Conservation (phyloP, 2,797 vertebrate species). For the Mormyrus hasselquistii region DNA sequence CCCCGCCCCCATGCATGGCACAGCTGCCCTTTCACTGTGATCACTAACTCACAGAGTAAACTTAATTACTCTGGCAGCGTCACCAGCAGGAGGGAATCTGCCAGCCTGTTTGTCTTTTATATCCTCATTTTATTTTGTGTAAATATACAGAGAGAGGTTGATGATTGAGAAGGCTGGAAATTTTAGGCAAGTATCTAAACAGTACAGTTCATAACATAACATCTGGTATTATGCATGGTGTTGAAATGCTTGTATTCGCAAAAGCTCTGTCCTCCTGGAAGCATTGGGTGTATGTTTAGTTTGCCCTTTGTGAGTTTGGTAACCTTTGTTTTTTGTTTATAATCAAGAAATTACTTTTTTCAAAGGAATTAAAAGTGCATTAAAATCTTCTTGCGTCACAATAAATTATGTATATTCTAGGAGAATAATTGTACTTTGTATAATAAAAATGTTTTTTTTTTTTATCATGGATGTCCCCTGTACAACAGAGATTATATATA, state of each 20-base stretch:
- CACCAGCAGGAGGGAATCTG: slow-evolving; percentile 18
- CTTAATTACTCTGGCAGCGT: slow-evolving; percentile 31
- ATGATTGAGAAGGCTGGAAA: not conserved
- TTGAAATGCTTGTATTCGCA: not conserved
- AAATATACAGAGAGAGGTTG: slow-evolving; percentile 8
- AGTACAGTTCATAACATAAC: not conserved
- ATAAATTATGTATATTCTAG: not conserved
- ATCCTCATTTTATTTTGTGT: not conserved
- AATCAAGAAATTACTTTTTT: not conserved
- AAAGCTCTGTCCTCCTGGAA: not conserved
- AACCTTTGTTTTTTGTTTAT: not conserved
- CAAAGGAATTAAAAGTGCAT: not conserved
- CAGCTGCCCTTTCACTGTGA: slow-evolving; percentile 18
- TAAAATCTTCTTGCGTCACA: not conserved
- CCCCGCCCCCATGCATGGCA: not conserved
- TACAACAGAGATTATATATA: not conserved
- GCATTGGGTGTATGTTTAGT: not conserved
- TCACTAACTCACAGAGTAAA: slow-evolving; percentile 38
- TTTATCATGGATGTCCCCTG: not conserved
- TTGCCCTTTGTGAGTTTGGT: not conserved
- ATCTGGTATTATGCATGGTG: not conserved
- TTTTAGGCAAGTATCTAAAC: slow-evolving; percentile 8
- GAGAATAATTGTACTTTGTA: not conserved
- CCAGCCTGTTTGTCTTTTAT: slow-evolving; percentile 16
- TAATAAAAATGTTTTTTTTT: not conserved